Percentiles rank a stretch among this genome's conserved stretches.
Evolutionary conservation across 2,797 vertebrate genomes (phyloP).

Genomic region (Diglossa cyanea): DNA sequence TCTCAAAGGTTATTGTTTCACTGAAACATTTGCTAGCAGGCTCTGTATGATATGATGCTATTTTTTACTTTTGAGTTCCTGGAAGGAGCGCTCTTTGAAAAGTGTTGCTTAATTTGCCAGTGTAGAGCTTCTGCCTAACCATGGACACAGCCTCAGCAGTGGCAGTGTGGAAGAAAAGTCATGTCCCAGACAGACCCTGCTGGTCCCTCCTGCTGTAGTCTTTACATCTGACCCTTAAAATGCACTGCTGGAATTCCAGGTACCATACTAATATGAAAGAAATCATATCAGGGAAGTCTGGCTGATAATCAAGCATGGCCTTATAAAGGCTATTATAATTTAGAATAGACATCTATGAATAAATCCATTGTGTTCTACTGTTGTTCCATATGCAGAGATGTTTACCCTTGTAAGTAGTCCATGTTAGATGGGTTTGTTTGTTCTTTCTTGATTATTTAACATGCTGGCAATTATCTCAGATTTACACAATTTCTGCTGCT

Average conservation of each 20-base stretch:
- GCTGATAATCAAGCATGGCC: background rate
- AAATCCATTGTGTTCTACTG: background rate
- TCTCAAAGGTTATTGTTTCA: background rate
- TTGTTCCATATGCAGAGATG: background rate
- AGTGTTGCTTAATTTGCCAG: background rate
- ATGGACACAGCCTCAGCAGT: rapidly evolving
- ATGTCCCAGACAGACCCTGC: background rate
- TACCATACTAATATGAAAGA: background rate
- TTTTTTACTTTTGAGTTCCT: background rate
- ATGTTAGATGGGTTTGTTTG: background rate
- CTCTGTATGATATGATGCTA: rapidly evolving
- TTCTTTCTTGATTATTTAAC: background rate
- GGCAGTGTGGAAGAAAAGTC: rapidly evolving
- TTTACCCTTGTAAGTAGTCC: background rate
- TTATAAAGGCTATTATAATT: background rate
- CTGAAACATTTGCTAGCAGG: background rate
- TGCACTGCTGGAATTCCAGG: background rate
- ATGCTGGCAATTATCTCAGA: background rate
- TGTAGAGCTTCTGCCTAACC: background rate
- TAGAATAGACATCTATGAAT: background rate
- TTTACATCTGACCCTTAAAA: background rate
- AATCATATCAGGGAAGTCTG: background rate
- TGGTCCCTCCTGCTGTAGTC: background rate
- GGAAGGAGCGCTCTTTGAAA: background rate
- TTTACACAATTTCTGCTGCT: background rate